Evolutionary conservation across 1,140 invertebrate species (phyloP), one percentile per base, ranked within the genome.

Genomic region (Onthophagus taurus): DNA sequence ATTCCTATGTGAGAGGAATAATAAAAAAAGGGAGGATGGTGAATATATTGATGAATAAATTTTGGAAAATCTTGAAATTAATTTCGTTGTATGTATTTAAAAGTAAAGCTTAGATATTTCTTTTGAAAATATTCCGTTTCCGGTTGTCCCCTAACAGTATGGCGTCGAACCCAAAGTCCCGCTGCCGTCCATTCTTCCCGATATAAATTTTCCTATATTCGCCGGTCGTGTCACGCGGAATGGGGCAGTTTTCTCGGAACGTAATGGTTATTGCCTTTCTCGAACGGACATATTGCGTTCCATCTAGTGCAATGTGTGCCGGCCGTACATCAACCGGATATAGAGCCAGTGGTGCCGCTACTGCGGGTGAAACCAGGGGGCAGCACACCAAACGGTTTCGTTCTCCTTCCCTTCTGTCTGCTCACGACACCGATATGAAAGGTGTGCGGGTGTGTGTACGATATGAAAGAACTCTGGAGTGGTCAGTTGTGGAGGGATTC

Each of bases 231-330:
- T 74, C 71, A 70, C 70, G 66, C 67, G 65, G 66, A 74, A 72
- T 72, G 70, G 71, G 69, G 70, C 68, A 72, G 70, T 72, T 74
- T 74, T 70, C 69, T 69, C 64, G 64, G 63, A 64, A 71, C 69
- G 67, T 74, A 74, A 74, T 74, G 72, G 72, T 72, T 74, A 74
- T 74, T 74, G 70, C 72, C 69, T 72, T 71, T 72, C 69, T 68
- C 68, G 63, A 55, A 64, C 67, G 70, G 71, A 72, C 71, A 74
- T 74, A 74, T 72, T 74, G 71, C 70, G 69, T 72, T 74, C 70
- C 66, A 72, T 72, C 68, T 66, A 70, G 64, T 69, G 71, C 71
- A 73, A 72, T 72, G 71, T 72, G 71, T 71, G 69, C 67, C 59
- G 63, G 63, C 68, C 63, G 71, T 72, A 71, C 67, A 71, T 72